Conservation (phyloP, 2,113 vertebrate species). For the Oxygymnocypris stewartii region DNA sequence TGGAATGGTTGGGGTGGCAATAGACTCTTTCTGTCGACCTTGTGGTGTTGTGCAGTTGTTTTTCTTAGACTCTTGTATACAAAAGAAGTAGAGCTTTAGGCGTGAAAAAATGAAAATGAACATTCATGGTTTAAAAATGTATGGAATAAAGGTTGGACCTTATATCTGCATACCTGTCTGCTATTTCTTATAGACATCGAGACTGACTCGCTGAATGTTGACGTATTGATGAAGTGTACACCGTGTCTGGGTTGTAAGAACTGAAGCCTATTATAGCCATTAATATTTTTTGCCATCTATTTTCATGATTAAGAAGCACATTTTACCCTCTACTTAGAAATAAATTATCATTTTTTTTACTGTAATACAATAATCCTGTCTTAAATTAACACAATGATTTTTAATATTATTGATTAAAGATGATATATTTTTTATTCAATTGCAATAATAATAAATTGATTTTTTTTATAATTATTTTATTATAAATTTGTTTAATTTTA, state of each 20-base stretch:
- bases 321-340: not conserved
- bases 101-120: conserved; percentile 79
- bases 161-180: conserved; percentile 75
- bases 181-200: conserved; percentile 65
- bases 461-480: too few relatives aligned
- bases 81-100: conserved; percentile 87
- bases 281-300: not conserved
- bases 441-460: too few relatives aligned
- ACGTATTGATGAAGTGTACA: not conserved
- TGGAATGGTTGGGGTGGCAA: conserved; percentile 66
- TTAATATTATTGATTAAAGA: not conserved
- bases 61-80: conserved; percentile 88
- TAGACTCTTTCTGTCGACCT: conserved; percentile 80
- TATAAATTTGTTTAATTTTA: too few relatives aligned
- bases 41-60: conserved; percentile 86
- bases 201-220: not conserved
- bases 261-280: not conserved
- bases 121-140: conserved; percentile 84
- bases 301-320: not conserved
- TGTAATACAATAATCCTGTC: not conserved
- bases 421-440: not conserved
- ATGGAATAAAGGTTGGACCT: conserved; percentile 81
- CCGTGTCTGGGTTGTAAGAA: not conserved
- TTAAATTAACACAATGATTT: not conserved
- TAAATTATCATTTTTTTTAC: not conserved